These are phyloP conservation scores for Platanista minor DNA, from an alignment of 2,113 vertebrate genomes.

Conservation along the genomic window DNA sequence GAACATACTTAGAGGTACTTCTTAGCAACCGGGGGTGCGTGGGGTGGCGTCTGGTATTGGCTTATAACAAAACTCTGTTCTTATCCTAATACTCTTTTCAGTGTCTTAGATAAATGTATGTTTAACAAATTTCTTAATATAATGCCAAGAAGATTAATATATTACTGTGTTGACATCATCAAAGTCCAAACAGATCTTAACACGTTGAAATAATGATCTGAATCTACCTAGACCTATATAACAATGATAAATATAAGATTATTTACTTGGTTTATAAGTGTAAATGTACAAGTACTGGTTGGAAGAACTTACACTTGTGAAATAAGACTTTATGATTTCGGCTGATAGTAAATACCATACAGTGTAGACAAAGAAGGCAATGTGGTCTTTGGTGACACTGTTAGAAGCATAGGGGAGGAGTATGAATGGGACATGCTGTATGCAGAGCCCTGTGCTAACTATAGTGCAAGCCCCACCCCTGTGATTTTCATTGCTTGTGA, in stretches of 20 bases:
- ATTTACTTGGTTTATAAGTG: background rate
- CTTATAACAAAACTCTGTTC: background rate
- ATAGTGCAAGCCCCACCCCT: background rate
- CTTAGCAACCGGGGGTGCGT: background rate
- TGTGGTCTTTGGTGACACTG: background rate
- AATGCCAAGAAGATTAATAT: background rate
- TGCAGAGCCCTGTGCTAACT: background rate
- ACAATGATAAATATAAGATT: background rate
- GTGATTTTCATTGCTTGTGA: background rate
- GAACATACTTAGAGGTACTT: background rate
- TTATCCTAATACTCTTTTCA: background rate
- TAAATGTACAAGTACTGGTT: background rate
- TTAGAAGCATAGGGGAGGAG: background rate
- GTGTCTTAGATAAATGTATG: background rate
- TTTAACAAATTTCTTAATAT: background rate
- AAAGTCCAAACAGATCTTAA: background rate
- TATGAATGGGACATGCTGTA: background rate
- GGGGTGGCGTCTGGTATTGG: background rate
- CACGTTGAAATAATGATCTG: background rate
- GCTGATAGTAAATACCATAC: background rate
- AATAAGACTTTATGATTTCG: background rate
- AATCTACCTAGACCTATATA: background rate
- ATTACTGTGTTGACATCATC: background rate
- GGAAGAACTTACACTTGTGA: background rate
- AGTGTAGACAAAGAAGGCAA: background rate